Evolutionary conservation across 2,113 vertebrate species (phyloP), one percentile per base, ranked within the genome.

Genomic region (Mohoua ochrocephala): DNA sequence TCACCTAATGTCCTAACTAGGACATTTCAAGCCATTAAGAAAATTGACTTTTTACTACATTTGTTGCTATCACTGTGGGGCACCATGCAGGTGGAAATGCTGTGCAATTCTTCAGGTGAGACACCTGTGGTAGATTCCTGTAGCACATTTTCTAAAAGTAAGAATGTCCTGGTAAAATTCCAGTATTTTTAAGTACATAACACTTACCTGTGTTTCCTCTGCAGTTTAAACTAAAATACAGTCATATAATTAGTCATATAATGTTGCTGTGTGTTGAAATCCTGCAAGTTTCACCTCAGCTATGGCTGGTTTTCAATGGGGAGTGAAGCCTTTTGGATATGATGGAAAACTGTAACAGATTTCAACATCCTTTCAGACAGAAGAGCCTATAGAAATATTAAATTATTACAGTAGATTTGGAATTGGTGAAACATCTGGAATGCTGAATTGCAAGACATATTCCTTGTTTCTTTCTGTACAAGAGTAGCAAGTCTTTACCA

Each of bases 41-140:
- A 77, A 65, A 83, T 7, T 85, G 57, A 90, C n/a, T 50, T 73
- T 75, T 79, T 77, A 52, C 50, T 77, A 63, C 22, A 27, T 68
- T 92, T 95, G 54, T 63, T 89, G 73, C 86, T 91, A 84, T 75
- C 60, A 52, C 64, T 53, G 24, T 78, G 60, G 60, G 92, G 42
- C 67, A 96, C 50, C 70, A 54, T 14, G 28, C 35, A 80, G 89
- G 41, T 91, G 22, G 59, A 94, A 95, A 92, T 15, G 56, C 63
- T 68, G 41, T 54, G 53, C 52, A 88, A 13, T 91, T 94, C 87
- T 94, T 91, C 91, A 92, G 79, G 68, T 31, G 54, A 94, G 87
- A 89, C 42, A 67, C 37, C 88, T 88, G 13, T 70, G 77, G 90
- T 87, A 92, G 30, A 78, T 75, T 82, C n/a, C 68, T 67, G 33